phyloP scores from a whole-genome alignment of 2,888 invertebrate genomes.

The Loripinus fragilis region DNA sequence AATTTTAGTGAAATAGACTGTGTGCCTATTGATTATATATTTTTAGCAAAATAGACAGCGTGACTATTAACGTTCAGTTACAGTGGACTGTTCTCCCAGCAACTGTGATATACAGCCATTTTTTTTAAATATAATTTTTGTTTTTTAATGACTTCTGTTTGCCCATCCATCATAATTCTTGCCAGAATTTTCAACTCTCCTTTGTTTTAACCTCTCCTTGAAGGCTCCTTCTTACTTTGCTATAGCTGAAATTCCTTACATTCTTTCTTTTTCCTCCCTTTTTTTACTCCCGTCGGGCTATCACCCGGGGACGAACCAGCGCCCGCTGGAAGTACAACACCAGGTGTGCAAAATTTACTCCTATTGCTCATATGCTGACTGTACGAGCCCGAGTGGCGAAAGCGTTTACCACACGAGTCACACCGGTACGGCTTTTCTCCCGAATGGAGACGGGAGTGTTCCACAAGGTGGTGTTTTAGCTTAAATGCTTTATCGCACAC shows the following conservation, averaged over 20 bases:
- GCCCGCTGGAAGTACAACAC: conserved; percentile 19
- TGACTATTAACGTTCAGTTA: too few relatives aligned
- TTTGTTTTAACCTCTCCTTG: conserved; percentile 17
- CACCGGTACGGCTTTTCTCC: conserved; percentile 68
- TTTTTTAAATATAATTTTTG: background rate
- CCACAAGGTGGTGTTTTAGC: conserved; percentile 69
- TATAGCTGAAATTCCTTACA: conserved; percentile 54
- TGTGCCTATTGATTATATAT: too few relatives aligned
- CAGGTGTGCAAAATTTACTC: conserved; percentile 54
- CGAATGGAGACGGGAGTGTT: conserved; percentile 68
- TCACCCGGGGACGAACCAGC: conserved; percentile 43
- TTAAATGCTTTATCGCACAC: conserved; percentile 71
- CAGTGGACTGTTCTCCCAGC: too few relatives aligned
- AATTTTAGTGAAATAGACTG: background rate
- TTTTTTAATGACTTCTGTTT: background rate
- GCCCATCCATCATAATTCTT: conserved; percentile 8
- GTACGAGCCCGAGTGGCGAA: conserved; percentile 71
- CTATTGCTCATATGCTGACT: conserved; percentile 68
- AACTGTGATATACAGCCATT: too few relatives aligned
- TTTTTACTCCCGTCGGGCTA: conserved; percentile 43
- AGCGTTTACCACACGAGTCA: conserved; percentile 65
- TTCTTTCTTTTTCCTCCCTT: conserved; percentile 59
- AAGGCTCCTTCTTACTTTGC: conserved; percentile 43
- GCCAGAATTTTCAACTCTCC: conserved; percentile 5
- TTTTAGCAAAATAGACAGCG: too few relatives aligned